Evolutionary conservation across 2,797 vertebrate genomes (phyloP), one percentile per base, ranked within the genome.

Genomic region (Chanos chanos): DNA sequence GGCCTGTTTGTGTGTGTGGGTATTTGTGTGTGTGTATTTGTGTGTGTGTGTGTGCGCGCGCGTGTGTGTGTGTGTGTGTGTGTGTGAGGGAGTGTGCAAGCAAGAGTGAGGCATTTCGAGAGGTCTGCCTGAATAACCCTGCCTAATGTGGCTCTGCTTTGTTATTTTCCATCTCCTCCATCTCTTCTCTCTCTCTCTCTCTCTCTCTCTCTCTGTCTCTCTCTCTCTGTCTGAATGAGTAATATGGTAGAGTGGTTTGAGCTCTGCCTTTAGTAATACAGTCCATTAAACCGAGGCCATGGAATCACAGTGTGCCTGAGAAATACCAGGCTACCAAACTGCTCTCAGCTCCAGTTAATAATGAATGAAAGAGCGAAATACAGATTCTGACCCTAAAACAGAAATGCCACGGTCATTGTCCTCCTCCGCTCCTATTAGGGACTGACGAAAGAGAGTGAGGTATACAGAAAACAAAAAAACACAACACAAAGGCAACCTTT

Each of bases 281-380:
- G 67, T 55, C 72, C 58, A 67, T 76, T 80, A 79, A 73, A 62
- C 62, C 54, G 33, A 61, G 74, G 65, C 77, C 72, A 31, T 39
- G 41, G 28, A 51, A 33, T 52, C 28, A 15, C 34, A n/a, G n/a
- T n/a, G n/a, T n/a, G n/a, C n/a, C n/a, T n/a, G 1, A 44, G 19
- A 44, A 12, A 21, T 5, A 41, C 21, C 19, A 22, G 41, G 19
- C 22, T 41, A 44, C 41, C 41, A 44, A 24, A 18, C 41, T 21
- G 4, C 9, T 44, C 44, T 44, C 41, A 44, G 41, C 21, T 24
- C 19, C 21, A 44, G 9, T 44, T n/a, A 24, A 24, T 39, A 9
- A 5, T 28, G 4, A 7, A 39, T 44, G 9, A 44, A 41, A 44
- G 24, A 22, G 1, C 10, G n/a, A 12, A 19, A 41, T 12, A 22